A percentile compares a stretch with the other conserved stretches of the same genome.
Conservation (phyloP, 2,113 vertebrate species). For the Pelecanus crispus region DNA sequence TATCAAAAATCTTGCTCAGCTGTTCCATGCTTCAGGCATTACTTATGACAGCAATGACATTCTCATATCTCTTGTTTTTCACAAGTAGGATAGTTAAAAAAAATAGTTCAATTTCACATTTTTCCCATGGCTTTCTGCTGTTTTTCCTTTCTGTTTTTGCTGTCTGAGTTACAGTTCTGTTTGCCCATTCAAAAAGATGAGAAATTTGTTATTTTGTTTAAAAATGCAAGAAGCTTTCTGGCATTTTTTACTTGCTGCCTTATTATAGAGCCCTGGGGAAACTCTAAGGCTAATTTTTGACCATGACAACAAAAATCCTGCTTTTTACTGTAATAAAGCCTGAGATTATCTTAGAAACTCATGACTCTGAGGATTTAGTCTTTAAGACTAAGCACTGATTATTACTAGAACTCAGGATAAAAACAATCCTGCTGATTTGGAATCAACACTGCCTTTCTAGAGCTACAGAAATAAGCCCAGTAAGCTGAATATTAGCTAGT, state of each 20-base stretch:
- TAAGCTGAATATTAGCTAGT: background rate
- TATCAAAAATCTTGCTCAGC: background rate
- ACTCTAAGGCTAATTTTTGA: constrained; percentile 3
- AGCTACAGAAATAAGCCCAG: background rate
- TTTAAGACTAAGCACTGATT: constrained; percentile 20
- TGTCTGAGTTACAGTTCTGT: background rate
- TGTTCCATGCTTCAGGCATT: background rate
- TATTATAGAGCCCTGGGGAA: background rate
- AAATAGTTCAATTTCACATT: background rate
- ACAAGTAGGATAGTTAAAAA: background rate
- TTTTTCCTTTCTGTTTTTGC: background rate
- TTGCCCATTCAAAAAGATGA: background rate
- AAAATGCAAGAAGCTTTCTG: background rate
- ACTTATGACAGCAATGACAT: background rate
- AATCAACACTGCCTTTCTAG: background rate
- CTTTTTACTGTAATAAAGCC: constrained; percentile 11
- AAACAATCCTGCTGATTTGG: background rate
- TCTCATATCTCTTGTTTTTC: background rate
- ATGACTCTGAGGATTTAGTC: background rate
- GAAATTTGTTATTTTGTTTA: background rate
- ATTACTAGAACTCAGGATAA: constrained; percentile 4
- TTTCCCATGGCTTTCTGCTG: background rate
- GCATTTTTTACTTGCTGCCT: background rate
- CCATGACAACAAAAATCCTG: background rate
- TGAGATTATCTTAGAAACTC: constrained; percentile 17